These are phyloP conservation scores for Coryphaenoides rupestris DNA, from an alignment of 2,113 vertebrate species.

Conservation along the genomic window DNA sequence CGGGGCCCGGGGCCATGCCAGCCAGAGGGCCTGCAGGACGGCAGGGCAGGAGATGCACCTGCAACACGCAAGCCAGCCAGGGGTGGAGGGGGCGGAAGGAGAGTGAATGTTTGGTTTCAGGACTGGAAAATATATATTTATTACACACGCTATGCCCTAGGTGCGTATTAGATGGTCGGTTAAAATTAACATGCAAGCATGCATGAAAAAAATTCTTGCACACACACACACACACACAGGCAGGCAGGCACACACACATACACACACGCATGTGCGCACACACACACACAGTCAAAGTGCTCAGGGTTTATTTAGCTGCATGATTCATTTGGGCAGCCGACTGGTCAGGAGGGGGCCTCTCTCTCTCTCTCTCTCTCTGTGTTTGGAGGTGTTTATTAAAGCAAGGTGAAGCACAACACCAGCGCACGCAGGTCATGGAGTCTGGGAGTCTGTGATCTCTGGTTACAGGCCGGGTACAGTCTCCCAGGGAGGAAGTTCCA, in stretches of 20 bases:
- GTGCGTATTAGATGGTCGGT: too few species aligned
- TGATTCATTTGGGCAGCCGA: slow-evolving; percentile 61
- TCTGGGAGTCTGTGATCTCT: slow-evolving; percentile 57
- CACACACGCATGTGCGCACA: neutral
- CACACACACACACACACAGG: neutral
- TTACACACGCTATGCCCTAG: neutral
- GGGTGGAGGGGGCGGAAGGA: neutral
- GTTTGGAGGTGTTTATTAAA: slow-evolving; percentile 73
- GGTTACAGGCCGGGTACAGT: slow-evolving; percentile 49
- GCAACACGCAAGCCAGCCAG: slow-evolving; percentile 63
- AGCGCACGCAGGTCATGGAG: slow-evolving; percentile 52
- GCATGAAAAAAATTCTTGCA: neutral
- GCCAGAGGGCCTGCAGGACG: slow-evolving; percentile 51
- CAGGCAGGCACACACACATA: neutral
- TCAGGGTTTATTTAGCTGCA: slow-evolving; percentile 53
- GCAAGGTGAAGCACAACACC: slow-evolving; percentile 65
- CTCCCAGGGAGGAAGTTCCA: slow-evolving; percentile 54
- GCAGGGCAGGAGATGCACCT: slow-evolving; percentile 66
- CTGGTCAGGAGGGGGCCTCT: too few species aligned
- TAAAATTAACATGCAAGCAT: too few species aligned
- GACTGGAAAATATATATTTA: slow-evolving; percentile 10
- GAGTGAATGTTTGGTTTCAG: slow-evolving; percentile 34
- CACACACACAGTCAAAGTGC: slow-evolving; percentile 31
- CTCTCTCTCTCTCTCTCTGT: slow-evolving; percentile 45
- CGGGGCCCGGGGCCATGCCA: slow-evolving; percentile 32